Evolutionary conservation across 2,113 vertebrate genomes (phyloP).

Genomic region (Zosterops hypoxanthus): DNA sequence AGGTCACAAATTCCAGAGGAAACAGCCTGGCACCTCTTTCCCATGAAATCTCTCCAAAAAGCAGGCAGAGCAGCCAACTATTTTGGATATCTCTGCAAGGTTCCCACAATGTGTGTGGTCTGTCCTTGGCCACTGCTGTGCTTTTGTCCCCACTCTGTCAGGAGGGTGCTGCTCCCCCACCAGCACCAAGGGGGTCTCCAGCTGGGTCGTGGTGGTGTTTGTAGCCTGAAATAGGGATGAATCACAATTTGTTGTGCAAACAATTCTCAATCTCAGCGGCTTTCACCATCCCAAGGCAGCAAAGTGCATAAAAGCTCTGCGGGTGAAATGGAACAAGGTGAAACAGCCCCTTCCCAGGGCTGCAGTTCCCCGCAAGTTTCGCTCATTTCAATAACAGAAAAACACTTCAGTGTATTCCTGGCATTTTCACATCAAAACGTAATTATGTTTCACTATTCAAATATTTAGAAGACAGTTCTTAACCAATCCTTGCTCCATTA

Average conservation of each 20-base stretch:
- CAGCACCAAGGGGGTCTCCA: rapidly evolving
- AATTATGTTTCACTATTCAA: constrained; percentile 61
- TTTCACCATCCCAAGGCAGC: rapidly evolving
- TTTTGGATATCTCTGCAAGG: background rate
- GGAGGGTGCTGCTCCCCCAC: background rate
- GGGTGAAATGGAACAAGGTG: background rate
- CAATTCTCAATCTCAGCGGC: rapidly evolving
- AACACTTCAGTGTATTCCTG: constrained; percentile 28
- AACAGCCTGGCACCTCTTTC: background rate
- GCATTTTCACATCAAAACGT: constrained; percentile 60
- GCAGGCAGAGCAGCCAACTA: background rate
- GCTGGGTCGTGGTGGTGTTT: background rate
- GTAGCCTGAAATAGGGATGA: background rate
- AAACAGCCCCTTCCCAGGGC: background rate
- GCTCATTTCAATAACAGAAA: background rate
- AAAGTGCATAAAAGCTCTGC: background rate
- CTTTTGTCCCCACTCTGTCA: rapidly evolving
- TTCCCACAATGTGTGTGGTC: background rate
- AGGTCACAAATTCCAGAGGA: background rate
- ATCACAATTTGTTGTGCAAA: background rate
- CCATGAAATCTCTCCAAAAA: background rate
- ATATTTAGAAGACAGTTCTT: constrained; percentile 60
- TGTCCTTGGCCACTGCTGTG: background rate
- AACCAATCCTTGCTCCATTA: constrained; percentile 43
- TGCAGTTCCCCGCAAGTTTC: background rate